A percentile compares a stretch with the other conserved stretches of the same genome.
These are phyloP conservation scores for Neogobius melanostomus DNA, from an alignment of 2,113 vertebrate species.

Conservation along the genomic window DNA sequence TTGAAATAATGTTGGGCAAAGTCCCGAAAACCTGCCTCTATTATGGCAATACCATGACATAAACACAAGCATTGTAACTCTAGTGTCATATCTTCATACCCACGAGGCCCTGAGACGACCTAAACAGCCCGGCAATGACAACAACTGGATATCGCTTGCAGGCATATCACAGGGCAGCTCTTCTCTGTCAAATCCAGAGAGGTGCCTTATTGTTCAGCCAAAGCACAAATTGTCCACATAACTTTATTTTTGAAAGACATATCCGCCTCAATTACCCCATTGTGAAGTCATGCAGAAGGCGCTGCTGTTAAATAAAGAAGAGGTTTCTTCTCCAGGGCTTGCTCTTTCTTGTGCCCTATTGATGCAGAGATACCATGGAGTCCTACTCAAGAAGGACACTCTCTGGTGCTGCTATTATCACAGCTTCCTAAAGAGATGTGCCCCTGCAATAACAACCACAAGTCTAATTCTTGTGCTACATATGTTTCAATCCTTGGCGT, in stretches of 20 bases:
- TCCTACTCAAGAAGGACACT: conserved; percentile 38
- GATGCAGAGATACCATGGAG: conserved; percentile 30
- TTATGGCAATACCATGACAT: conserved; percentile 32
- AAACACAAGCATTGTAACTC: conserved; percentile 48
- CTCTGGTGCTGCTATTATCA: conserved; percentile 20
- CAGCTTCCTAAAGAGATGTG: conserved; percentile 11
- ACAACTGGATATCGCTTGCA: conserved; percentile 51
- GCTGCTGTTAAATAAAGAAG: conserved; percentile 41
- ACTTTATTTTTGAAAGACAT: conserved; percentile 66
- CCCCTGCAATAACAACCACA: background rate
- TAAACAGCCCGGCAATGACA: conserved; percentile 57
- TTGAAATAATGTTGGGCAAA: conserved; percentile 20
- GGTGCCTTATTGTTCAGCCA: conserved; percentile 66
- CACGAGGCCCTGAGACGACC: conserved; percentile 46
- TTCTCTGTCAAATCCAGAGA: conserved; percentile 58
- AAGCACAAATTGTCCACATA: conserved; percentile 55
- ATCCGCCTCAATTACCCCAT: conserved; percentile 59
- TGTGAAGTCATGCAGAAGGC: conserved; percentile 58
- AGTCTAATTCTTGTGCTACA: too few relatives aligned
- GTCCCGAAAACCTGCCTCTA: conserved; percentile 10
- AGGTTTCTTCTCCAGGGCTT: conserved; percentile 37
- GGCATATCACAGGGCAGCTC: conserved; percentile 62
- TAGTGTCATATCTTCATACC: conserved; percentile 46
- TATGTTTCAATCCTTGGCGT: too few relatives aligned
- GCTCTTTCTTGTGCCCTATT: conserved; percentile 6